Conservation (phyloP, 2,888 invertebrate species). For the Plebejus anna region DNA sequence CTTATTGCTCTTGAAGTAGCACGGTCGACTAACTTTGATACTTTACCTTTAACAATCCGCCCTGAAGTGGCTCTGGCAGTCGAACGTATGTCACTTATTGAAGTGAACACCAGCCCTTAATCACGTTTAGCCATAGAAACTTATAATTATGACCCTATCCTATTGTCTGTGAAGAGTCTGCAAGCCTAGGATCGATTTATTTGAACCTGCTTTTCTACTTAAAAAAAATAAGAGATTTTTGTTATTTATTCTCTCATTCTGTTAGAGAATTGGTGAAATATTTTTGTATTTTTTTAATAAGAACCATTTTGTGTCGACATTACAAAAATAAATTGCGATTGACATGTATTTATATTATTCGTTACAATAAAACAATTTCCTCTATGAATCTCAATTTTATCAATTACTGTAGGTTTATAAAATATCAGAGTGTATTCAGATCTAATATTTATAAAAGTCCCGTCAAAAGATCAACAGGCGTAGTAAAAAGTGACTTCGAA, state of each 20-base stretch:
- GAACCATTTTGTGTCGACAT: no score
- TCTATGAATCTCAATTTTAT: background rate
- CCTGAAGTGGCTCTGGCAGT: conserved; percentile 71
- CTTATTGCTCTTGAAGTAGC: conserved; percentile 29
- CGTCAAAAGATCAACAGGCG: conserved; percentile 61
- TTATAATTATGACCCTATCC: conserved; percentile 57
- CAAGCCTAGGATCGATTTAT: background rate
- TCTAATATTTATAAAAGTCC: conserved; percentile 14
- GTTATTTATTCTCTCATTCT: no score
- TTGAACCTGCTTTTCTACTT: no score
- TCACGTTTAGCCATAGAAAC: conserved; percentile 65
- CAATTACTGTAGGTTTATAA: background rate
- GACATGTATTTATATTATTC: no score
- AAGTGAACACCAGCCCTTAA: conserved; percentile 50
- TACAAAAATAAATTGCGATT: no score
- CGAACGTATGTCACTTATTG: conserved; percentile 54
- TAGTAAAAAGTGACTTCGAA: conserved; percentile 68
- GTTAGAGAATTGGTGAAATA: no score
- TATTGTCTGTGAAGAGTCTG: conserved; percentile 51
- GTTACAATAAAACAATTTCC: background rate
- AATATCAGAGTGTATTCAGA: background rate
- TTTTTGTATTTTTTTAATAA: no score
- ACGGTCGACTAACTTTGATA: conserved; percentile 61
- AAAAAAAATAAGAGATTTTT: no score
- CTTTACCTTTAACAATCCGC: conserved; percentile 46